phyloP scores from a whole-genome alignment of 2,888 invertebrate genomes.

The Tenodera sinensis region DNA sequence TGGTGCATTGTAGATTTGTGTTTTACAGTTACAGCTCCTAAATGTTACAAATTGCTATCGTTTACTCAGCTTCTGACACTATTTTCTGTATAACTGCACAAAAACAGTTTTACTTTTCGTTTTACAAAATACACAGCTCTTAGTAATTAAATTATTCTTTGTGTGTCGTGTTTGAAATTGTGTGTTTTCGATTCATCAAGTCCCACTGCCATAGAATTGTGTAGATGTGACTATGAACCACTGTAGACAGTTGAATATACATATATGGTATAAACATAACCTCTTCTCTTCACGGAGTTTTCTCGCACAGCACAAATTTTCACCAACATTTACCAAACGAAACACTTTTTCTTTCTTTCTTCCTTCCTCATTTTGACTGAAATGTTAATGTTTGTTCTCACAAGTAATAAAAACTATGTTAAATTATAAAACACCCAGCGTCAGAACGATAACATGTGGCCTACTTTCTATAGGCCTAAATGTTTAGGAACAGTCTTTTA shows the following conservation, averaged over 20 bases:
- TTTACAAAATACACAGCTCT: not conserved
- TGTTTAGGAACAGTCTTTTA: not conserved
- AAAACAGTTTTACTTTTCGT: not conserved
- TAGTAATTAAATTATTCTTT: not conserved
- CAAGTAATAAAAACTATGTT: not conserved
- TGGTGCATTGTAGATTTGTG: too few relatives aligned
- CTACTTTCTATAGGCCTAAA: not conserved
- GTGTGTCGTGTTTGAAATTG: not conserved
- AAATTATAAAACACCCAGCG: not conserved
- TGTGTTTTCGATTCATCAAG: not conserved
- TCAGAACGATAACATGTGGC: not conserved
- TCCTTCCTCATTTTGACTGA: not conserved
- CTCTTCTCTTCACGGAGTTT: not conserved
- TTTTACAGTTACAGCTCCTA: not conserved
- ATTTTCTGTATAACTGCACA: not conserved
- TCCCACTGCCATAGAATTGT: not conserved
- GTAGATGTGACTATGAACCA: not conserved
- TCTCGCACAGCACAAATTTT: not conserved
- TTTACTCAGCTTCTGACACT: not conserved
- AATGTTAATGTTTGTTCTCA: not conserved
- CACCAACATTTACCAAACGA: not conserved
- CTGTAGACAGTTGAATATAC: not conserved
- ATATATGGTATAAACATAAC: not conserved
- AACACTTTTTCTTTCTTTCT: not conserved
- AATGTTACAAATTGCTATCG: too few relatives aligned